Evolutionary conservation across 1,140 invertebrate species (phyloP).

Genomic region (Saccostrea cuccullata): DNA sequence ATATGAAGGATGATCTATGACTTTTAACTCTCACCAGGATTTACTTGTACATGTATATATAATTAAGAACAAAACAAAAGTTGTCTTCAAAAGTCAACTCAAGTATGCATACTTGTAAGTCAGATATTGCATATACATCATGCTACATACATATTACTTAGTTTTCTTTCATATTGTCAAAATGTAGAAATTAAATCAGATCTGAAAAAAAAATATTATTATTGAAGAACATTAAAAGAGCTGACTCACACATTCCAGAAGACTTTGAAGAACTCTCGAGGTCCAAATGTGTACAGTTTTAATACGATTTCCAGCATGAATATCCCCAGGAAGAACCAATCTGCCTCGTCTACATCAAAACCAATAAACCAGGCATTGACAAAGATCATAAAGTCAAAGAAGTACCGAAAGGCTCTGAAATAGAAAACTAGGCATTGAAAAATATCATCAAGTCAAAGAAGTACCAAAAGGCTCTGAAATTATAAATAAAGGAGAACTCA

Average conservation of each 20-base stretch:
- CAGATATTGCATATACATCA: too few species aligned
- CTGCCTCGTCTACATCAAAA: conserved; percentile 78
- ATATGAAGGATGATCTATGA: not conserved
- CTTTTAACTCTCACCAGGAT: too few species aligned
- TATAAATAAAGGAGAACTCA: not conserved
- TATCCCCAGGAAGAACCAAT: conserved; percentile 80
- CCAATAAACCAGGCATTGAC: conserved; percentile 81
- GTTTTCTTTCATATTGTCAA: too few species aligned
- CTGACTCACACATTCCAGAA: conserved; percentile 81
- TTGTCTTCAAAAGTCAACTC: too few species aligned
- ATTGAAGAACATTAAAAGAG: too few species aligned
- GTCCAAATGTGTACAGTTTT: conserved; percentile 80
- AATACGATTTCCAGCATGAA: conserved; percentile 80
- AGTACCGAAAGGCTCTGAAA: conserved; percentile 78
- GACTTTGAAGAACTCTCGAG: conserved; percentile 76
- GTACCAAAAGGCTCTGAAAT: conserved; percentile 78
- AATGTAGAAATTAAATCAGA: too few species aligned
- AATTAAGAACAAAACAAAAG: too few species aligned
- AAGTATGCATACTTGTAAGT: too few species aligned
- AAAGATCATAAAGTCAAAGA: conserved; percentile 81
- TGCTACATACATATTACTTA: too few species aligned
- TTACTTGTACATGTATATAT: too few species aligned
- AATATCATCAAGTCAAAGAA: conserved; percentile 77
- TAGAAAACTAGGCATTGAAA: not conserved
- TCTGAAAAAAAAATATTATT: too few species aligned